Percentiles rank a stretch among this genome's conserved stretches.
phyloP scores from a whole-genome alignment of 2,113 vertebrate species.

The Passer domesticus region DNA sequence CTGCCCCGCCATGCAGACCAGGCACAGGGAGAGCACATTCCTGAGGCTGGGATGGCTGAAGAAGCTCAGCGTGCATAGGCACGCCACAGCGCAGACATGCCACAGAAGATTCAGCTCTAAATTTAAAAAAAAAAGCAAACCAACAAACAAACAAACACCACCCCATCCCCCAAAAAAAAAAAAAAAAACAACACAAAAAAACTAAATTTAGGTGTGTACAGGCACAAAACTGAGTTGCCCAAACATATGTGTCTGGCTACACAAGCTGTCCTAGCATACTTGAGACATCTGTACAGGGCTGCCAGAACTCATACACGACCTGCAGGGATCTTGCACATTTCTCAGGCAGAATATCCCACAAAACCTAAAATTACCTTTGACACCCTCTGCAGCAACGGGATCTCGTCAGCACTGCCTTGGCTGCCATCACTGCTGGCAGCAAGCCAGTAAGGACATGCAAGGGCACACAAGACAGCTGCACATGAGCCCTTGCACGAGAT shows the following conservation, averaged over 20 bases:
- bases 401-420: background rate
- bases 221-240: background rate
- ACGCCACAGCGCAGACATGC: background rate
- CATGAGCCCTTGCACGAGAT: background rate
- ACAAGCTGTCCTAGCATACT: background rate
- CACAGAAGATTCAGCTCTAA: background rate
- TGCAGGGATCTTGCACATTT: background rate
- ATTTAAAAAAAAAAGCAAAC: background rate
- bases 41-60: background rate
- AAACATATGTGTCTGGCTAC: background rate
- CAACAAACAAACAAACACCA: background rate
- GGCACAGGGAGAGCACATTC: background rate
- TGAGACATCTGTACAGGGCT: background rate
- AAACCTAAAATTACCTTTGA: background rate
- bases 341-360: background rate
- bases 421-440: background rate
- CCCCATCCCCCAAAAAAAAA: too few relatives aligned
- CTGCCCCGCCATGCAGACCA: fast-evolving
- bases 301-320: background rate
- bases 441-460: background rate
- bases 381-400: fast-evolving
- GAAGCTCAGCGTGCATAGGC: background rate
- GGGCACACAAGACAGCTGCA: background rate
- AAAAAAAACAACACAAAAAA: too few relatives aligned
- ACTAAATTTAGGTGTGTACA: background rate